Base-by-base conservation (phyloP, 37 sponge, comb jelly and placozoan species). In the Ephydatia muelleri region DNA sequence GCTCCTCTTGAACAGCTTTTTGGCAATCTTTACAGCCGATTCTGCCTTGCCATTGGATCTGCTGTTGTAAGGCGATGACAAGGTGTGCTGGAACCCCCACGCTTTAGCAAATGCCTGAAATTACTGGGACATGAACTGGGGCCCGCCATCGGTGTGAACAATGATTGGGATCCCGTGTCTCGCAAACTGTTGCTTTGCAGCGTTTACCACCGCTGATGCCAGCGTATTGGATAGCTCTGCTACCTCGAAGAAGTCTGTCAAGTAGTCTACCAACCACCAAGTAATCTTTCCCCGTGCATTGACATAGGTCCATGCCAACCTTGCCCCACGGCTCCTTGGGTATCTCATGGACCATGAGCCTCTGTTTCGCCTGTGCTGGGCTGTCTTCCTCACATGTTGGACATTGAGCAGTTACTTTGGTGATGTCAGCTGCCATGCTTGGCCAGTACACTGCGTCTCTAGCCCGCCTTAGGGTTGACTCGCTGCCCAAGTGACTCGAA, bases 21-120 rank as follows among this genome's bases (percentile, higher is more conserved):
- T 88, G 16, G 84, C 82, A 33, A 84, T 89, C 75, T 84, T 83
- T n/a, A n/a, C n/a, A n/a, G n/a, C n/a, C n/a, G n/a, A n/a, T n/a
- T 82, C 88, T 47, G 84, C 80, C 67, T 89, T 82, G 27, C 89
- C 84, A 84, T 89, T 89, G 21, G 79, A 82, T 68, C 84, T 84
- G n/a, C 84, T 84, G 72, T 85, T 69, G 47, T 79, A 65, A 36
- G 87, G 87, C 2, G 65, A 64, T 4, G 67, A 49, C 33, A 84
- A 77, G 13, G 4, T 2, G 57, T 83, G 83, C 36, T 30, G 13
- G 39, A 85, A 90, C 36, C 82, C 77, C 80, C 80, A 90, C n/a
- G 36, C 32, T 6, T 16, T 70, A 64, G 91, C 26, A 70, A 90
- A 90, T 5, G 11, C 39, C 3, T 57, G 30, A 33, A 85, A 79